Base-by-base conservation (phyloP, 2,888 invertebrate genomes). In the Nymphalis polychloros region DNA sequence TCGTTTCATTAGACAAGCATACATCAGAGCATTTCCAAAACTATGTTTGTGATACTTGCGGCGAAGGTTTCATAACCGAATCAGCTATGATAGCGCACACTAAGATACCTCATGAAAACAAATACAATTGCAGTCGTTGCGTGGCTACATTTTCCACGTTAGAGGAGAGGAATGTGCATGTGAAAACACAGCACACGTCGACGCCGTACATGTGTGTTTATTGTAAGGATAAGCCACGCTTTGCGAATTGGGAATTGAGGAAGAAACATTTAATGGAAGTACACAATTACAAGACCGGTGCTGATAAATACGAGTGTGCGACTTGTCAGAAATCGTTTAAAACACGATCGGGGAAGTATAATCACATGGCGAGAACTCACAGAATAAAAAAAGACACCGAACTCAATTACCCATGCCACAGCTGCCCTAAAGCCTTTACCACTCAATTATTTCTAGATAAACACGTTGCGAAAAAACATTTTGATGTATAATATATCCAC, bases 391-490 rank as follows among this genome's bases (percentile, higher is more conserved):
- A 87, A 76, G 89, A 85, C 71, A 84, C 83, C 35, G 93, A 86
- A 77, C 82, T 87, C 64, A 93, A 85, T 65, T 93, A 88, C 66
- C 88, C 89, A 3, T 94, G 94, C 74, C 84, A 88, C 13, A 88
- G 87, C 73, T 94, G 94, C 70, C 88, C 92, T 0, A 92, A 90
- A 75, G 92, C 91, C 6, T 94, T 94, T 74, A 93, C 92, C 2
- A 92, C 92, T 1, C 93, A 93, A 77, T 79, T 93, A 70, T 93
- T 93, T 77, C 79, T 94, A 77, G 93, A 93, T 72, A 93, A 92
- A 73, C 94, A 94, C 77, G 83, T 93, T 73, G 89, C 92, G 27
- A 92, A 90, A 78, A 94, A 93, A 75, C 94, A 94, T 79, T 90
- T 89, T 59, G 92, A 90, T 75, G 79, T 67, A 55, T 71, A 57